phyloP scores from a whole-genome alignment of 2,113 vertebrate species.

The Cavia aperea region DNA sequence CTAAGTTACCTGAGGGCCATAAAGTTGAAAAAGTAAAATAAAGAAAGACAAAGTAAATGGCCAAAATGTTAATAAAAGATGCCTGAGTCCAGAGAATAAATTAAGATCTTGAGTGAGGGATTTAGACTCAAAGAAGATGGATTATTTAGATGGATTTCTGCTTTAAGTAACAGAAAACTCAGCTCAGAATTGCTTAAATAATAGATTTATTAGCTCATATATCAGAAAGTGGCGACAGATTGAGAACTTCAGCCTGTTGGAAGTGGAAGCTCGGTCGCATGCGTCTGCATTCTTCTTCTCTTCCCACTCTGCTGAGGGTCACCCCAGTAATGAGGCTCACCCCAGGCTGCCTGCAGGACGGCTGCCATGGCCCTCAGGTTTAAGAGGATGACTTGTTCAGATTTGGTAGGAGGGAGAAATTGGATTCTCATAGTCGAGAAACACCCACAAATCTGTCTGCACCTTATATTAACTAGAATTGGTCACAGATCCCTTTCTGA shows the following conservation, averaged over 20 bases:
- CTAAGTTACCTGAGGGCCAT: neutral
- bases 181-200: neutral
- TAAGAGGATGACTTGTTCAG: neutral
- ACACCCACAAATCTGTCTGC: neutral
- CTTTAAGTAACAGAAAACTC: slow-evolving; percentile 35
- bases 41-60: neutral
- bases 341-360: accelerated
- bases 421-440: neutral
- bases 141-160: slow-evolving; percentile 23
- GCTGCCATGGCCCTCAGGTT: neutral
- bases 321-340: neutral
- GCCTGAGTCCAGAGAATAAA: neutral
- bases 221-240: neutral
- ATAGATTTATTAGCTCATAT: neutral
- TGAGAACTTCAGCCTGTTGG: neutral
- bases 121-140: slow-evolving; percentile 38
- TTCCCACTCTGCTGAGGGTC: neutral
- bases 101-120: slow-evolving; percentile 24
- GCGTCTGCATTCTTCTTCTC: neutral
- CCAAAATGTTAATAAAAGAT: slow-evolving; percentile 21
- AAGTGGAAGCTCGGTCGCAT: neutral
- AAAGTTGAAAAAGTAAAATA: slow-evolving; percentile 3
- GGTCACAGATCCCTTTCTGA: neutral
- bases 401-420: neutral
- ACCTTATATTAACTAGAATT: neutral